Base-by-base conservation (phyloP, 2,888 invertebrate genomes). In the Octonoba sinensis region DNA sequence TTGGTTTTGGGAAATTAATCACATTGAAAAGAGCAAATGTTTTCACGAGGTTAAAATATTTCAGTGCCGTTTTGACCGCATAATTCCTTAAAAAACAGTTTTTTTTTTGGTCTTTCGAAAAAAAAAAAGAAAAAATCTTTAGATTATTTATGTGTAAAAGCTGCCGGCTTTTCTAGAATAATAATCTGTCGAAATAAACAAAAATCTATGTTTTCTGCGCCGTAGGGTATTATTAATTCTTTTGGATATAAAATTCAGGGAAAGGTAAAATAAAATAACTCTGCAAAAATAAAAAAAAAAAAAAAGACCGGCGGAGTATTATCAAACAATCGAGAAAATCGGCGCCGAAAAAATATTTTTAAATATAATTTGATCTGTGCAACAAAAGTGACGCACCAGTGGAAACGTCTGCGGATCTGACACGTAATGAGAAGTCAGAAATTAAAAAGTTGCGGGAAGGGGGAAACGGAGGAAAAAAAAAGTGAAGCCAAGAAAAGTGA, bases 361-460 rank as follows among this genome's bases (percentile, higher is more conserved):
- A 69, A 79, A 79, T 79, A 79, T 73, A 73, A 79, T 79, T 79
- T 73, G 73, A 72, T 78, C 77, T 77, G 49, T 18, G n/a, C 44
- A 27, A 44, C 44, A 56, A 65, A 65, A 56, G 56, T 65, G 65
- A 65, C 65, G 27, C 54, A 18, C 49, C 20, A n/a, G 46, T 15
- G 56, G 56, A 57, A n/a, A 27, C 27, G 27, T 57, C 57, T 70
- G 18, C 20, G n/a, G 60, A 62, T 46, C 47, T 78, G 77, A 78
- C 77, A 67, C 47, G 76, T 69, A 77, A 77, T 70, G 70, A 77
- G 76, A 75, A 20, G 54, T 24, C 44, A 76, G 59, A 72, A 72
- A 72, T 72, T 72, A 72, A 73, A 62, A 27, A 27, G 27, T 27
- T 27, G 27, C 27, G 27, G 27, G 27, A 27, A 27, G 27, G 27